Evolutionary conservation across 2,888 invertebrate genomes (phyloP).

Genomic region (Scaptomyza polygonia): DNA sequence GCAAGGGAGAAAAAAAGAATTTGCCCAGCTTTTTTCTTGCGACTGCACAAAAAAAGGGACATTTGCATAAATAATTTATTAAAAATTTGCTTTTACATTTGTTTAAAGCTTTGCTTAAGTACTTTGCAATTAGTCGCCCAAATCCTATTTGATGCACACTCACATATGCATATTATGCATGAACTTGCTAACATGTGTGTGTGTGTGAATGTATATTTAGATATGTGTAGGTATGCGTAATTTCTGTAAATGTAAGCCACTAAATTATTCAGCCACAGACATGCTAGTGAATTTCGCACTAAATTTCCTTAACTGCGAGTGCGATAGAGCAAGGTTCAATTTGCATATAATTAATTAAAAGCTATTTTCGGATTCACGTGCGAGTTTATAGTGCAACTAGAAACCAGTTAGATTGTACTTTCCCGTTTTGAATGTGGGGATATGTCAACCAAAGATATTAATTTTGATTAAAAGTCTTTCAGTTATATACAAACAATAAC

Average conservation of each 20-base stretch:
- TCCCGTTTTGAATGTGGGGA: neutral
- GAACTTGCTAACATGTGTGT: slow-evolving; percentile 11
- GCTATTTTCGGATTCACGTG: slow-evolving; percentile 58
- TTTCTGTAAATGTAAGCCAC: slow-evolving; percentile 77
- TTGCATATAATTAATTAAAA: slow-evolving; percentile 78
- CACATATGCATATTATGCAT: slow-evolving; percentile 39
- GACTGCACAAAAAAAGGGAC: slow-evolving; percentile 7
- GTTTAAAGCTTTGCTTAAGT: slow-evolving; percentile 82
- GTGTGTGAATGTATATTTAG: slow-evolving; percentile 16
- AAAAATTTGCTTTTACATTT: slow-evolving; percentile 79
- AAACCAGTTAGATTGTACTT: slow-evolving; percentile 1
- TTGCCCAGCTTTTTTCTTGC: slow-evolving; percentile 12
- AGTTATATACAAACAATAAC: too few species aligned
- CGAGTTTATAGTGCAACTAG: slow-evolving; percentile 9
- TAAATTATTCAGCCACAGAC: slow-evolving; percentile 77
- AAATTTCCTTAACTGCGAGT: slow-evolving; percentile 24
- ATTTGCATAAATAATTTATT: slow-evolving; percentile 81
- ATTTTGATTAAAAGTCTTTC: too few species aligned
- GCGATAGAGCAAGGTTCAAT: slow-evolving; percentile 42
- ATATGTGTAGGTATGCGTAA: slow-evolving; percentile 55
- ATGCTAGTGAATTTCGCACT: slow-evolving; percentile 62
- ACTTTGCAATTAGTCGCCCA: slow-evolving; percentile 83
- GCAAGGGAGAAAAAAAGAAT: neutral
- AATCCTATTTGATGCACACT: slow-evolving; percentile 72
- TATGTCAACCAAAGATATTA: too few species aligned